Evolutionary conservation across 2,797 vertebrate species (phyloP).

Genomic region (Sebastolobus altivelis): DNA sequence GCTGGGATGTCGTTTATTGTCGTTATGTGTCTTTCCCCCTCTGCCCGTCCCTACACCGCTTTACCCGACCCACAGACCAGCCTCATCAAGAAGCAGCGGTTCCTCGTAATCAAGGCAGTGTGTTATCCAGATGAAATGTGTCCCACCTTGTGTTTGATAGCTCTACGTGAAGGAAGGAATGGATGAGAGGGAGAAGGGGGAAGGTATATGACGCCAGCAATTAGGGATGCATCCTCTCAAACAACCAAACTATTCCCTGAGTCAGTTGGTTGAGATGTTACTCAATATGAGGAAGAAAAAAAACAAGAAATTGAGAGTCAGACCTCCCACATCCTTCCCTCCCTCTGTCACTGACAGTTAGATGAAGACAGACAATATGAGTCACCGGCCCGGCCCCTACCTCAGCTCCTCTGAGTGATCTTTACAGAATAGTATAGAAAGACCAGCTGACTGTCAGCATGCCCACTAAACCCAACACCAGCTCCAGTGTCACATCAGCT

Average conservation of each 20-base stretch:
- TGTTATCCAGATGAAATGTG: constrained; percentile 60
- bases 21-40: not conserved
- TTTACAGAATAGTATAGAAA: constrained; percentile 40
- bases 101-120: constrained; percentile 61
- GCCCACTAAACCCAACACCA: constrained; percentile 2
- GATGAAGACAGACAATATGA: constrained; percentile 65
- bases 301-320: constrained; percentile 41
- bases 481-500: not conserved
- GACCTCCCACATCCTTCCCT: constrained; percentile 41
- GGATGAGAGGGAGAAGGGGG: not conserved
- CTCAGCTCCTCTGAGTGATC: constrained; percentile 49
- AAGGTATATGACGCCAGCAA: constrained; percentile 8
- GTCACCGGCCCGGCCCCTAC: constrained; percentile 61
- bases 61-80: not conserved
- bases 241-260: constrained; percentile 10
- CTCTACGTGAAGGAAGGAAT: constrained; percentile 15
- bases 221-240: constrained; percentile 20
- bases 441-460: constrained; percentile 24
- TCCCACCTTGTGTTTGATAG: constrained; percentile 39
- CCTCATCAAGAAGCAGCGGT: constrained; percentile 50
- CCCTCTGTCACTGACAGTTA: constrained; percentile 36
- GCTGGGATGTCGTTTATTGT: constrained; percentile 6
- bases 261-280: constrained; percentile 32
- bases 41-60: not conserved
- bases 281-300: constrained; percentile 7